Evolutionary conservation across 2,113 vertebrate genomes (phyloP), one percentile per base, ranked within the genome.

Genomic region (Sigmodon hispidus): DNA sequence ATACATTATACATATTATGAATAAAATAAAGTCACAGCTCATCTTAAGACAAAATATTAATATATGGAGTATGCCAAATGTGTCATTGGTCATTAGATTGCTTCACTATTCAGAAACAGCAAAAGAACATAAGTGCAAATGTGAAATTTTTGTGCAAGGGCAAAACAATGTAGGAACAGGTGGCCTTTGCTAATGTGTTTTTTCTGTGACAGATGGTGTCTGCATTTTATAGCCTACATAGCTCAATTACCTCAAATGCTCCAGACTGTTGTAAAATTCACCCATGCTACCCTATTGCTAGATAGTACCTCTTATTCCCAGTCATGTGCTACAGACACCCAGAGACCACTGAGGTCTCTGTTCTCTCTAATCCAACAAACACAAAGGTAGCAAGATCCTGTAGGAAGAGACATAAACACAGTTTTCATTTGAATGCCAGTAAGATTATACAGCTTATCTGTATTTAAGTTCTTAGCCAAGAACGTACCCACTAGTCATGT

Each of bases 191-290:
- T 95, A 43, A 79, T 63, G 48, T 43, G 55, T 59, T 94, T 48
- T 72, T 67, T 90, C 40, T 16, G 29, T 4, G n/a, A 48, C 94
- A 96, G 87, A 96, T 94, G 87, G 75, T 57, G 10, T 45, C 57
- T 94, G 8, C 40, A 63, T 48, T 70, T 86, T 90, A 50, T 16
- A 94, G 55, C 86, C 70, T 19, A 17, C 26, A 12, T 3, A 15
- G 17, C 57, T 48, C 81, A 24, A 63, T 81, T 52, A 65, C 40
- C 13, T 21, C 5, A 12, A 70, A 19, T 76, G 88, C 43, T 87
- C 69, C 29, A 67, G 83, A 61, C 43, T 76, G 75, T 70, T 31
- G 50, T 69, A 59, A 87, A 94, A 89, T 26, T 61, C 50, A 89
- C 13, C 26, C 19, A 43, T 21, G 21, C 9, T 50, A 85, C 36